Conservation (phyloP, 2,113 vertebrate genomes). For the Barnardius zonarius region DNA sequence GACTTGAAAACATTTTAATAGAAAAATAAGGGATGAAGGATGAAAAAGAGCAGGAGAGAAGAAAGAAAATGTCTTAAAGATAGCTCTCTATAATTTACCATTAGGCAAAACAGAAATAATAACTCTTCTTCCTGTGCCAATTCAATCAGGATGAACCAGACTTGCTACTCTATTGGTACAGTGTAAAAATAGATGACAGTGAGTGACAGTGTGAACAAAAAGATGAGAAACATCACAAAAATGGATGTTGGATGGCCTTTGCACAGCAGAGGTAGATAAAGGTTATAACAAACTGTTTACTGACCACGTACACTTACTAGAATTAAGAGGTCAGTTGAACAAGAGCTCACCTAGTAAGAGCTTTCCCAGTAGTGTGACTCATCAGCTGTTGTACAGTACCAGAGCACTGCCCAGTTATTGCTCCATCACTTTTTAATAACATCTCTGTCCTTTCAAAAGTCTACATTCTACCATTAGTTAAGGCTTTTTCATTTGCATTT, state of each 20-base stretch:
- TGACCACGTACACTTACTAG: constrained; percentile 55
- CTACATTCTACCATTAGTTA: constrained; percentile 51
- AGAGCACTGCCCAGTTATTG: constrained; percentile 60
- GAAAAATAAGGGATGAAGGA: constrained; percentile 15
- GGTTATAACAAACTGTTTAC: constrained; percentile 71
- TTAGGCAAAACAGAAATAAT: constrained; percentile 33
- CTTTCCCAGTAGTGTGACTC: constrained; percentile 45
- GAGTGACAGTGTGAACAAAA: constrained; percentile 12
- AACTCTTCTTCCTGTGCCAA: neutral
- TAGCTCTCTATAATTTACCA: constrained; percentile 25
- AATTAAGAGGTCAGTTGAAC: constrained; percentile 60
- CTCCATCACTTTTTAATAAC: constrained; percentile 28
- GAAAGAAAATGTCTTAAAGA: constrained; percentile 8
- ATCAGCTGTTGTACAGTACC: constrained; percentile 13
- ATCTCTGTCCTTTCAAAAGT: constrained; percentile 12
- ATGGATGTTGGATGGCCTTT: constrained; percentile 56
- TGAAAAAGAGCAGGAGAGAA: constrained; percentile 24
- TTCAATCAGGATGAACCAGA: neutral
- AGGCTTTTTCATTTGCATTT: constrained; percentile 48
- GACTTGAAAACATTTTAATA: neutral
- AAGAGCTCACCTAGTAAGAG: constrained; percentile 57
- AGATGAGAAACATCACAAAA: constrained; percentile 30
- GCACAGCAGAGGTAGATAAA: constrained; percentile 66
- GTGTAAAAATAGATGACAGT: constrained; percentile 23
- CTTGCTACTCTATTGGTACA: neutral